Evolutionary conservation across 2,797 vertebrate species (phyloP), one percentile per base, ranked within the genome.

Genomic region (Halcyon smyrnensis): DNA sequence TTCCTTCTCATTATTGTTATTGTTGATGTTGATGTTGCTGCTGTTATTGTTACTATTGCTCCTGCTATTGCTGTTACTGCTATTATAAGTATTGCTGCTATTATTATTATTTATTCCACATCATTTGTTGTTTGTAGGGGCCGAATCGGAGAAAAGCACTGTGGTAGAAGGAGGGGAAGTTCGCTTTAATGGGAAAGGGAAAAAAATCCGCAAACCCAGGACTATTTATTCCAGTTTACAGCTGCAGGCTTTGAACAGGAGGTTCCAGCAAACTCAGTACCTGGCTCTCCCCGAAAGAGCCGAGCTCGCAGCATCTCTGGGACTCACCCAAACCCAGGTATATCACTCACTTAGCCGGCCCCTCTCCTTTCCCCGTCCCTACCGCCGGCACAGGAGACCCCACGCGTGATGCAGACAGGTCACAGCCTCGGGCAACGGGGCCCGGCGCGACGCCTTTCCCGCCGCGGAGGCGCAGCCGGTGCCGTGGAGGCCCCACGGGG

Each of bases 251-350:
- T 98, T 99, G 95, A 99, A 99, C 97, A 98, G 99, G 97, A 98
- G 99, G 89, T 99, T 99, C 97, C 99, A 99, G 95, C 99, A 99
- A 97, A 99, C 99, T 41, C 99, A 99, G 89, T 99, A 99, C 97
- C 97, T 99, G 98, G 99, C 99, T 95, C 96, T 99, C 86, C 99
- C 99, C 80, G 99, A 99, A 98, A 98, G 99, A 98, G 99, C 99
- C n/a, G 99, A 99, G 97, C 98, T 99, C 46, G 99, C 99, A 57
- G 99, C 99, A 11, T 99, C 99, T 46, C 97, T 99, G 98, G 99
- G 99, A 96, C 99, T 99, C 98, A 99, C 99, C n/a, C 99, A 99
- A 97, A 99, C 99, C 79, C 99, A 99, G 99, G 99, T 99, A 98
- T 80, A 84, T 73, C 41, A 75, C 62, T 17, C 6, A 43, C 28